phyloP scores from a whole-genome alignment of 2,888 invertebrate species.

The Amiota mariae region DNA sequence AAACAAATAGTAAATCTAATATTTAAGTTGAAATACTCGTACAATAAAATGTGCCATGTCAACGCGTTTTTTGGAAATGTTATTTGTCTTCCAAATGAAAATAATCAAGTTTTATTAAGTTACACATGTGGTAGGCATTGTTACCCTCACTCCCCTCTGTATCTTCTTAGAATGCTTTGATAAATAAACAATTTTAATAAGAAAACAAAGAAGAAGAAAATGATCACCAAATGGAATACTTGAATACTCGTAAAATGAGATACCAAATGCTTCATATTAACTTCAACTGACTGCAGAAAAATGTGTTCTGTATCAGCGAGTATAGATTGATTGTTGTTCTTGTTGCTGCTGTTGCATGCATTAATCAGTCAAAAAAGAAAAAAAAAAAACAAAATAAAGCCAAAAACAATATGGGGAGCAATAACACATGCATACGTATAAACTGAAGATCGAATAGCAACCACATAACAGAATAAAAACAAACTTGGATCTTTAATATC shows the following conservation, averaged over 20 bases:
- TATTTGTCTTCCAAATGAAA: background rate
- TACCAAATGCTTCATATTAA: background rate
- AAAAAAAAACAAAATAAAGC: background rate
- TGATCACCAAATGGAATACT: too few relatives aligned
- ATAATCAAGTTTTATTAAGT: slow-evolving; percentile 12
- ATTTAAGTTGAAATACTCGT: too few relatives aligned
- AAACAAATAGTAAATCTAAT: too few relatives aligned
- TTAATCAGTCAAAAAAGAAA: slow-evolving; percentile 22
- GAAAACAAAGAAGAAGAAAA: background rate
- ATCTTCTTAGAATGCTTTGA: background rate
- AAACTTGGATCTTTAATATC: slow-evolving; percentile 18
- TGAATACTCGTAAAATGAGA: background rate
- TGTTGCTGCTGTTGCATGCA: slow-evolving; percentile 8
- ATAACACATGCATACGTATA: slow-evolving; percentile 24
- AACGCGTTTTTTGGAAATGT: too few relatives aligned
- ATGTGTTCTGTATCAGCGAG: background rate
- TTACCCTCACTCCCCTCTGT: background rate
- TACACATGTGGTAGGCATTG: background rate
- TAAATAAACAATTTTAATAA: slow-evolving; percentile 25
- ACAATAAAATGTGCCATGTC: too few relatives aligned
- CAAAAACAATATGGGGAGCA: background rate
- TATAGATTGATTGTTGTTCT: too few relatives aligned
- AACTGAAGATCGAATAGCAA: background rate
- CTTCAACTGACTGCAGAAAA: background rate
- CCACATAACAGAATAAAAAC: slow-evolving; percentile 1